phyloP scores from a whole-genome alignment of 2,113 vertebrate genomes.

The Amblyornis subalaris region DNA sequence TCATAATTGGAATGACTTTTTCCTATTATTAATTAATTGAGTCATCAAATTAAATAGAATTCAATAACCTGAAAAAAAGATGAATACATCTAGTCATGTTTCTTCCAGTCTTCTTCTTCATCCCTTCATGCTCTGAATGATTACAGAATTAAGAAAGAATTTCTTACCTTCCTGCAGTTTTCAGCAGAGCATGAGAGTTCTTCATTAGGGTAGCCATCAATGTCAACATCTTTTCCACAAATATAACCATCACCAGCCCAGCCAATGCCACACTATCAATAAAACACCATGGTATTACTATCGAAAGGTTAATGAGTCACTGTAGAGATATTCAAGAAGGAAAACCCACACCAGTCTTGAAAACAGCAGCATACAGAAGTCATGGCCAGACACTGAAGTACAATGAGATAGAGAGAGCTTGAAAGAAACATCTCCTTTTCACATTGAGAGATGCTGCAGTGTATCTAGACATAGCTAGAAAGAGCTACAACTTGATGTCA shows the following conservation, averaged over 20 bases:
- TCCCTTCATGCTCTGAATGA: not conserved
- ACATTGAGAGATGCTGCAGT: not conserved
- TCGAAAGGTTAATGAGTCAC: not conserved
- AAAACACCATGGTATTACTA: not conserved
- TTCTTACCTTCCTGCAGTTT: slow-evolving; percentile 87
- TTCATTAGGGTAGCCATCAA: slow-evolving; percentile 89
- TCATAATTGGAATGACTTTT: not conserved
- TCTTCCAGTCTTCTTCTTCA: not conserved
- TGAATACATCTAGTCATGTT: not conserved
- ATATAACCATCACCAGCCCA: slow-evolving; percentile 93
- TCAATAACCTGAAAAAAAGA: not conserved
- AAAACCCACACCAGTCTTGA: not conserved
- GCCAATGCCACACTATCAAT: slow-evolving; percentile 86
- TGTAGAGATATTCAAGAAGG: not conserved
- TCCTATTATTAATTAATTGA: not conserved
- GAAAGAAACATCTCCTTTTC: not conserved
- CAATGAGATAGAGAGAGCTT: not conserved
- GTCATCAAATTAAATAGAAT: not conserved
- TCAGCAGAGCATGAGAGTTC: slow-evolving; percentile 79
- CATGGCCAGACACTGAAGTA: not conserved
- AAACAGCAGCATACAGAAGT: not conserved
- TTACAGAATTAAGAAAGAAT: not conserved
- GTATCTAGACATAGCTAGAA: not conserved
- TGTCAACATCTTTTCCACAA: slow-evolving; percentile 93
- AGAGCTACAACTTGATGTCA: not conserved